Evolutionary conservation across 2,113 vertebrate genomes (phyloP), one percentile per base, ranked within the genome.

Genomic region (Rhynchomys soricoides): DNA sequence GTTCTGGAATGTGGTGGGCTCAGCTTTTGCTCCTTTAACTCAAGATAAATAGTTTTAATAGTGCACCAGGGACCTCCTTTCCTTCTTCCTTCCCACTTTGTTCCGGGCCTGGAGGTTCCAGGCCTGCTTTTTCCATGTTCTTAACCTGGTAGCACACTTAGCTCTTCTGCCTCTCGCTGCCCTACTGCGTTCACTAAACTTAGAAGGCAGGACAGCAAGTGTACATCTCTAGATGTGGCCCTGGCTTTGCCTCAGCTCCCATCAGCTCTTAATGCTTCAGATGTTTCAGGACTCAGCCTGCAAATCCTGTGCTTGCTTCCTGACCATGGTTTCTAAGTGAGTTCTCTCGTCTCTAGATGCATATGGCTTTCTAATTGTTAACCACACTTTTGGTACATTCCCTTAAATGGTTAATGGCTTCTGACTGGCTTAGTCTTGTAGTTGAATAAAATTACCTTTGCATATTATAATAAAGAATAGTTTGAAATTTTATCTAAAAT

Each of bases 401-500:
- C 78, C 83, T 89, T 92, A 29, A 71, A 59, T 34, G 62, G 37
- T 59, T 66, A 82, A 59, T 71, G 34, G 26, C 26, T 77, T 74
- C 81, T 29, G 3, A 17, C 52, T 87, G 62, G 37, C 66, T 86
- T 88, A 70, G 45, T 73, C 70, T 73, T 86, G n/a, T 86, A 37
- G n/a, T 43, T 83, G 57, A 62, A 34, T 34, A 55, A 74, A 43
- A 92, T 2, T 40, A 45, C 43, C 37, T 19, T 92, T 85, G 34
- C 7, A 48, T 21, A 29, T 87, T 37, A 50, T 71, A 79, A 82
- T 43, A 85, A 96, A 93, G 55, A 79, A 79, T 90, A 26, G 75
- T 91, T 92, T 70, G 12, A 21, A n/a, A 82, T 48, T 93, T 86
- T 96, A 94, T 79, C 19, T 90, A n/a, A 91, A 93, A 64, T 15